Evolutionary conservation across 1,140 invertebrate genomes (phyloP), one percentile per base, ranked within the genome.

Genomic region (Adoxophyes honmai): DNA sequence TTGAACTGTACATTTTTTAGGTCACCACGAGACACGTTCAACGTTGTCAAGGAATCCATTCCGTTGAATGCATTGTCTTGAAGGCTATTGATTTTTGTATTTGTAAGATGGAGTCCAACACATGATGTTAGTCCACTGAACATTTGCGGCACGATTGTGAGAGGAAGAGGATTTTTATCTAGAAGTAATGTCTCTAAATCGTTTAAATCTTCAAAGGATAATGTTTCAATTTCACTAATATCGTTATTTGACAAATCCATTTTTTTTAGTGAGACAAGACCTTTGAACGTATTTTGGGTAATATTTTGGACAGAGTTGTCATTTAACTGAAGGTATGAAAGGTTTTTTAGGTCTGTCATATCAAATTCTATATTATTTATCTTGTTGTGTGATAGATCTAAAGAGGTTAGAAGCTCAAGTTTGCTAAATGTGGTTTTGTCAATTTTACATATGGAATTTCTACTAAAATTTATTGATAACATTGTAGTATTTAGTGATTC

Each of bases 381-480:
- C n/a, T 48, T 16, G 11, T 48, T 48, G 18, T 48, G 28, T 7
- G 42, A 48, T 0, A 48, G 21, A 11, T 48, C 42, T n/a, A 48
- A 18, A 48, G 18, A n/a, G n/a, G n/a, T 48, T 7, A 48, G 11
- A 28, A 48, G 10, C 11, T 13, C 18, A 3, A 48, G 42, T 28
- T 48, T 33, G 1, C 8, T 33, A 21, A 48, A 48, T 13, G 42
- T 21, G 0, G 6, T 48, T 28, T 28, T 48, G 28, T 48, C 10
- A 21, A 48, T 48, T 28, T 48, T 48, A 21, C 16, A 48, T 11
- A 48, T 48, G 18, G 10, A 28, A 48, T 48, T 48, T n/a, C 21
- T 28, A 13, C 42, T 48, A 11, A 48, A 21, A 11, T 48, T 48
- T 21, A 48, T 21, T 15, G 1, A 28, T 28, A n/a, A 0, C 2